Conservation (phyloP, 2,888 invertebrate species). For the Eilema depressum region DNA sequence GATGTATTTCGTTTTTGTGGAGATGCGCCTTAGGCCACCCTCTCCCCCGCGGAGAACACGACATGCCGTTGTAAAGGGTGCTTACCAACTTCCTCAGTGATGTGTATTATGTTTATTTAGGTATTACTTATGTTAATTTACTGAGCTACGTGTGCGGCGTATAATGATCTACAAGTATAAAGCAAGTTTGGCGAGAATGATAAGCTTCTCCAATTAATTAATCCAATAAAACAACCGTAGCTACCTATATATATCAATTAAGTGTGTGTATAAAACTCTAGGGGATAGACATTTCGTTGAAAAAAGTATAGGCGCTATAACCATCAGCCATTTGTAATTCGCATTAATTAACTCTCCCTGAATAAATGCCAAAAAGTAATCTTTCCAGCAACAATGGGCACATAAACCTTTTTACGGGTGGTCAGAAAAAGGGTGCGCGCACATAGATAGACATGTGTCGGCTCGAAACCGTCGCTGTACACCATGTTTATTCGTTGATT, state of each 20-base stretch:
- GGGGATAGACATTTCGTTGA: slow-evolving; percentile 38
- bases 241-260: slow-evolving; percentile 42
- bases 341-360: slow-evolving; percentile 72
- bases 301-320: slow-evolving; percentile 53
- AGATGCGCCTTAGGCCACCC: slow-evolving; percentile 41
- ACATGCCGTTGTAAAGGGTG: slow-evolving; percentile 46
- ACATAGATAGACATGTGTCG: slow-evolving; percentile 71
- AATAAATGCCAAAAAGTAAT: slow-evolving; percentile 74
- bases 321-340: slow-evolving; percentile 66
- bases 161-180: slow-evolving; percentile 1
- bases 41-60: slow-evolving; percentile 48
- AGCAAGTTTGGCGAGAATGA: background rate
- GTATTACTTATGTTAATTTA: slow-evolving; percentile 38
- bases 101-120: slow-evolving; percentile 44
- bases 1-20: slow-evolving; percentile 58
- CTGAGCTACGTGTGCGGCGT: slow-evolving; percentile 17
- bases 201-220: slow-evolving; percentile 1
- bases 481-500: slow-evolving; percentile 84
- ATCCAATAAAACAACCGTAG: slow-evolving; percentile 22
- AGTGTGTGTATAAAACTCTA: slow-evolving; percentile 14
- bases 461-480: slow-evolving; percentile 68
- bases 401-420: slow-evolving; percentile 73
- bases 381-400: slow-evolving; percentile 71
- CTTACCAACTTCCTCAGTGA: slow-evolving; percentile 46
- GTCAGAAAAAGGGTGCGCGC: slow-evolving; percentile 56